These are phyloP conservation scores for Drosophila miranda DNA, from an alignment of 1,140 invertebrate genomes.

Conservation along the genomic window DNA sequence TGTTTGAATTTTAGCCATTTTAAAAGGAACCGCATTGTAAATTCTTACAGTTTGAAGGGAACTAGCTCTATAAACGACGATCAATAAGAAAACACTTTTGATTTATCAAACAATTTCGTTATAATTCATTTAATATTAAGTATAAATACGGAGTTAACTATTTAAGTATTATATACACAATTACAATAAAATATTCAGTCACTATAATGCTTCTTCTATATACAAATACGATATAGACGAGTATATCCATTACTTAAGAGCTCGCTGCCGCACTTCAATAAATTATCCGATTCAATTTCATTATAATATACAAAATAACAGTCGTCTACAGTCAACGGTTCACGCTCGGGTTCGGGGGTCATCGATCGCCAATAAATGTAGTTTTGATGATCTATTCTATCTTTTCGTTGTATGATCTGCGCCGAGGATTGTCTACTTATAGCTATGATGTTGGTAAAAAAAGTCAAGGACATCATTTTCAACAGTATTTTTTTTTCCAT, in stretches of 20 bases:
- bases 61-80: no score
- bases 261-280: slow-evolving; percentile 57
- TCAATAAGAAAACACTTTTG: slow-evolving; percentile 5
- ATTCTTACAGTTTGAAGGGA: no score
- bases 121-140: slow-evolving; percentile 78
- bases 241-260: slow-evolving; percentile 54
- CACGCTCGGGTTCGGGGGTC: slow-evolving; percentile 10
- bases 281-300: slow-evolving; percentile 69
- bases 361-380: neutral
- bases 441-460: slow-evolving; percentile 60
- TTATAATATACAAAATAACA: slow-evolving; percentile 68
- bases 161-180: slow-evolving; percentile 79
- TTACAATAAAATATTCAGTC: slow-evolving; percentile 79
- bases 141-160: slow-evolving; percentile 77
- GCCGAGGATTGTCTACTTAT: slow-evolving; percentile 72
- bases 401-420: slow-evolving; percentile 36
- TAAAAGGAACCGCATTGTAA: no score
- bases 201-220: slow-evolving; percentile 76
- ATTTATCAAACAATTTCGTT: slow-evolving; percentile 74
- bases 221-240: slow-evolving; percentile 61
- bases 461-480: slow-evolving; percentile 36
- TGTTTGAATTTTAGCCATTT: neutral
- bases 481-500: slow-evolving; percentile 23
- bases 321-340: slow-evolving; percentile 39
- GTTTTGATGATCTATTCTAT: slow-evolving; percentile 16